These are phyloP conservation scores for Deroplatys truncata DNA, from an alignment of 2,888 invertebrate species.

Conservation along the genomic window DNA sequence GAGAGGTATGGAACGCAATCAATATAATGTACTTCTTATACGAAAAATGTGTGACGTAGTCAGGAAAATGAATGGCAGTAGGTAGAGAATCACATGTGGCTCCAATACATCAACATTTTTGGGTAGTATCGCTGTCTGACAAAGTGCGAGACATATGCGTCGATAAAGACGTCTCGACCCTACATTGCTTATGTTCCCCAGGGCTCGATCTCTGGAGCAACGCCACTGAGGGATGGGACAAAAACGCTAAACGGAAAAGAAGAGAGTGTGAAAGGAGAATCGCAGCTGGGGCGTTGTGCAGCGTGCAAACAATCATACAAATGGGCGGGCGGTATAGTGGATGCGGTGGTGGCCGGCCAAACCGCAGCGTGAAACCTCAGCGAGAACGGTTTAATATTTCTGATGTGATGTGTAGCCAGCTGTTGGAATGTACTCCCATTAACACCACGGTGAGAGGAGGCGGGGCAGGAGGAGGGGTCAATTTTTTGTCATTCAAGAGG, in stretches of 20 bases:
- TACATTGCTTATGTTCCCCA: neutral
- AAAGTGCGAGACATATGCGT: no score
- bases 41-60: no score
- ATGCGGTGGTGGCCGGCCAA: neutral
- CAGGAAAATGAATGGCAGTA: no score
- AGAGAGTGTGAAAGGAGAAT: neutral
- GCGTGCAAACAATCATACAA: neutral
- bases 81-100: no score
- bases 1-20: no score
- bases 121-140: no score
- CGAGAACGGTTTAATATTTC: neutral
- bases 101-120: no score
- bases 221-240: neutral
- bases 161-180: neutral
- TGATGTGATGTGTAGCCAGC: neutral
- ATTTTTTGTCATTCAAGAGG: neutral
- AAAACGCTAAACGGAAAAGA: neutral
- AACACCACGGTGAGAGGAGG: neutral
- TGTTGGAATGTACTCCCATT: neutral
- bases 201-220: neutral
- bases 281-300: neutral
- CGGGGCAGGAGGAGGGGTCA: neutral
- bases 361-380: neutral
- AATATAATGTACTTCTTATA: no score
- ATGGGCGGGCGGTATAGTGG: neutral